Conservation (phyloP, 2,888 invertebrate species). For the Encarsia formosa region DNA sequence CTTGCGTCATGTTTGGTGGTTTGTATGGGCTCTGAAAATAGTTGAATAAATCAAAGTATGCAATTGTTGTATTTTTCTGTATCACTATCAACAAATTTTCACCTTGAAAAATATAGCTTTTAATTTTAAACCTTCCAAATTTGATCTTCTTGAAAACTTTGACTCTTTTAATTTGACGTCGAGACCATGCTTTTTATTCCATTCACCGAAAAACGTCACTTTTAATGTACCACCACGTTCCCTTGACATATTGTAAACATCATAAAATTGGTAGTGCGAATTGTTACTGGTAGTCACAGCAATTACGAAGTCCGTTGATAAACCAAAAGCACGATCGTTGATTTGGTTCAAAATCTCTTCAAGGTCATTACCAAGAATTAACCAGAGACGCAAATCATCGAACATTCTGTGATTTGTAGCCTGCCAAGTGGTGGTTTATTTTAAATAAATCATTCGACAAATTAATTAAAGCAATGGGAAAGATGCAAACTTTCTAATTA, state of each 20-base stretch:
- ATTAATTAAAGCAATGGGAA: no score
- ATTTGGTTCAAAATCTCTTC: neutral
- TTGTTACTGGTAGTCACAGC: conserved; percentile 1
- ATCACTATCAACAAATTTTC: neutral
- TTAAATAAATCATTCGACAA: no score
- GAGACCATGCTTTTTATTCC: conserved; percentile 18
- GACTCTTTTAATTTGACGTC: conserved; percentile 8
- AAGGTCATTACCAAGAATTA: conserved; percentile 1
- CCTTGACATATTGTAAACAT: conserved; percentile 34
- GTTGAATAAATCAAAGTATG: neutral
- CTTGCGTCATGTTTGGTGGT: neutral
- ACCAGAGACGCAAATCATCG: conserved; percentile 6
- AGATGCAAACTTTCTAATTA: no score
- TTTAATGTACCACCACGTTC: conserved; percentile 29
- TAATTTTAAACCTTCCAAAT: conserved; percentile 25
- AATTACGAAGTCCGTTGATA: conserved; percentile 8
- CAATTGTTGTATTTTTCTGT: neutral
- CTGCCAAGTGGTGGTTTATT: no score
- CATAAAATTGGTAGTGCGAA: conserved; percentile 27
- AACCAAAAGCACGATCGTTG: conserved; percentile 7
- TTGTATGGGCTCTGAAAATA: neutral
- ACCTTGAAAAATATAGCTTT: conserved; percentile 16
- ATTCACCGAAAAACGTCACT: conserved; percentile 30
- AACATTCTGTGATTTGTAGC: conserved; percentile 4
- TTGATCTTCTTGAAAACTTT: conserved; percentile 15